These are phyloP conservation scores for Sminthurinus signatus DNA, from an alignment of 1,140 invertebrate species.

Conservation along the genomic window DNA sequence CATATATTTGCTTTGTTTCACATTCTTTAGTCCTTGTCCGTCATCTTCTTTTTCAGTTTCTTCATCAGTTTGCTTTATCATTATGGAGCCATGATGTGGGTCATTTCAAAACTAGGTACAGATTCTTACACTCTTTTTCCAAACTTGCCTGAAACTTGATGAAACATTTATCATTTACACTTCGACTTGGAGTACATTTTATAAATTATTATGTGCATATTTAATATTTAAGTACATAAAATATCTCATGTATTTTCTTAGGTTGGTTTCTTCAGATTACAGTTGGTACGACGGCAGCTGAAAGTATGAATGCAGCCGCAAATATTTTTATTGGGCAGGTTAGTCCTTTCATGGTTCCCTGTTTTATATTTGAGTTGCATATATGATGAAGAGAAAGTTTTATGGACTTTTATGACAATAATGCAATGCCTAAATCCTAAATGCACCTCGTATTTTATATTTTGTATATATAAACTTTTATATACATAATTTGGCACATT, in stretches of 20 bases:
- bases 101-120: constrained; percentile 75
- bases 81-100: constrained; percentile 74
- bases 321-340: constrained; percentile 38
- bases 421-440: not conserved
- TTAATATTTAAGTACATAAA: no score
- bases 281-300: constrained; percentile 81
- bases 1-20: no score
- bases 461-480: no score
- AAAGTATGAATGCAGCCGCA: constrained; percentile 79
- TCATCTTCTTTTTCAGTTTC: constrained; percentile 88
- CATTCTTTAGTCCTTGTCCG: no score
- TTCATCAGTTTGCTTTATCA: constrained; percentile 81
- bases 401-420: not conserved
- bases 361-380: constrained; percentile 71
- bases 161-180: no score
- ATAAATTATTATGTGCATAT: no score
- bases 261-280: constrained; percentile 65
- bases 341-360: constrained; percentile 76
- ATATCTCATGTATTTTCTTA: constrained; percentile 48
- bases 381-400: constrained; percentile 33
- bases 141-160: no score
- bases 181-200: no score
- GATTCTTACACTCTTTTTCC: no score
- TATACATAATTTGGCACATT: no score
- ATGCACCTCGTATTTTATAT: no score